A percentile compares a stretch with the other conserved stretches of the same genome.
phyloP scores from a whole-genome alignment of 1,140 invertebrate species.

The Metopolophium dirhodum region DNA sequence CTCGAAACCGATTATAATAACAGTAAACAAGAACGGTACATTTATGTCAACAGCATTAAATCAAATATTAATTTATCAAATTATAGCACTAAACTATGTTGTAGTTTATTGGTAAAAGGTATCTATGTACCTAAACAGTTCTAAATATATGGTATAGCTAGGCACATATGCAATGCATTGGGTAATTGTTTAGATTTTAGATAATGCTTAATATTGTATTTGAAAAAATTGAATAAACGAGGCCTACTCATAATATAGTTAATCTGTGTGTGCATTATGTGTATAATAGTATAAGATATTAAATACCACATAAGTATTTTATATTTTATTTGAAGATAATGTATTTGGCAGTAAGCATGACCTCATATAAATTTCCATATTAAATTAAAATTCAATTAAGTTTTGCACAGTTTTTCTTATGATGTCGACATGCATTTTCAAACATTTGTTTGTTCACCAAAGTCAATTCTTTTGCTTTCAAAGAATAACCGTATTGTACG shows the following conservation, averaged over 20 bases:
- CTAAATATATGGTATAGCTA: background rate
- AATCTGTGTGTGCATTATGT: background rate
- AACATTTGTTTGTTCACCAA: background rate
- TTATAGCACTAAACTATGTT: background rate
- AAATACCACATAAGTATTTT: background rate
- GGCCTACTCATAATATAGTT: background rate
- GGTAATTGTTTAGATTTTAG: background rate
- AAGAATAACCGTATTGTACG: background rate
- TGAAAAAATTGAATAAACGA: background rate
- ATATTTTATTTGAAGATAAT: background rate
- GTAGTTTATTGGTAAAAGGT: background rate
- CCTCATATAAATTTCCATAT: background rate
- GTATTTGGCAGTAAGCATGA: background rate
- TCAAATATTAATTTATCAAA: background rate
- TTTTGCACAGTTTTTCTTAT: background rate
- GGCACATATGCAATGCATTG: background rate
- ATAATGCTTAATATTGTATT: background rate
- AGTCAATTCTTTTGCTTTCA: background rate
- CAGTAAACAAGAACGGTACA: background rate
- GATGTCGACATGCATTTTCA: background rate
- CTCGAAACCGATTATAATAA: background rate
- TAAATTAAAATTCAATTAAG: background rate
- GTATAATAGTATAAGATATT: background rate
- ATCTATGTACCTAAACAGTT: background rate
- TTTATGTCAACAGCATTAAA: background rate